Conservation (phyloP, 2,113 vertebrate species). For the Paradisaea rubra region DNA sequence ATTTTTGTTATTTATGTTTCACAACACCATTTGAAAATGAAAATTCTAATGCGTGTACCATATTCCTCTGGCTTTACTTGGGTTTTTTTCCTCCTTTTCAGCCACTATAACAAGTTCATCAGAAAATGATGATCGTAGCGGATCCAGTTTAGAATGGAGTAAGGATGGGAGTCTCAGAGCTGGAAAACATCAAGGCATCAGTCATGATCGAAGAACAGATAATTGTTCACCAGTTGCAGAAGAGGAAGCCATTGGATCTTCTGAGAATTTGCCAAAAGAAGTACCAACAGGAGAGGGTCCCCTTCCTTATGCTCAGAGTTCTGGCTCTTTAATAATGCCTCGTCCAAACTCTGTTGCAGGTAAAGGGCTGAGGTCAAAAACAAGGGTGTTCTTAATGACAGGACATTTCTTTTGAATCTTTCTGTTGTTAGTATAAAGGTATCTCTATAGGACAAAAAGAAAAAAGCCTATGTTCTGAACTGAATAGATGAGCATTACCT, state of each 20-base stretch:
- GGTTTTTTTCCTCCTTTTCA: slow-evolving; percentile 39
- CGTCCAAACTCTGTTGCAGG: slow-evolving; percentile 98
- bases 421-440: neutral
- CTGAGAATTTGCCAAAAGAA: slow-evolving; percentile 75
- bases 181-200: slow-evolving; percentile 79
- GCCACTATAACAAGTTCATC: slow-evolving; percentile 98
- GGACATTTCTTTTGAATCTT: neutral
- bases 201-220: slow-evolving; percentile 81
- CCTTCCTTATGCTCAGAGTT: slow-evolving; percentile 77
- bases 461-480: neutral
- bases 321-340: slow-evolving; percentile 89
- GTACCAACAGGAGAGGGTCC: slow-evolving; percentile 78
- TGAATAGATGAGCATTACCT: neutral
- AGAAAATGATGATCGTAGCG: slow-evolving; percentile 96
- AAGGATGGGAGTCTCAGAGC: slow-evolving; percentile 88
- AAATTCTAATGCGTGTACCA: neutral
- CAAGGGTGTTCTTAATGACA: neutral
- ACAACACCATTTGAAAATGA: neutral
- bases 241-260: slow-evolving; percentile 77
- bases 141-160: slow-evolving; percentile 96
- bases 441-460: neutral
- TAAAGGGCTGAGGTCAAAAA: slow-evolving; percentile 57
- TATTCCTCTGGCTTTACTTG: neutral
- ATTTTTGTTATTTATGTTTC: neutral
- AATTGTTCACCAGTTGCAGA: slow-evolving; percentile 95